Evolutionary conservation across 1,140 invertebrate genomes (phyloP), one percentile per base, ranked within the genome.

Genomic region (honey bee (Apis mellifera)): DNA sequence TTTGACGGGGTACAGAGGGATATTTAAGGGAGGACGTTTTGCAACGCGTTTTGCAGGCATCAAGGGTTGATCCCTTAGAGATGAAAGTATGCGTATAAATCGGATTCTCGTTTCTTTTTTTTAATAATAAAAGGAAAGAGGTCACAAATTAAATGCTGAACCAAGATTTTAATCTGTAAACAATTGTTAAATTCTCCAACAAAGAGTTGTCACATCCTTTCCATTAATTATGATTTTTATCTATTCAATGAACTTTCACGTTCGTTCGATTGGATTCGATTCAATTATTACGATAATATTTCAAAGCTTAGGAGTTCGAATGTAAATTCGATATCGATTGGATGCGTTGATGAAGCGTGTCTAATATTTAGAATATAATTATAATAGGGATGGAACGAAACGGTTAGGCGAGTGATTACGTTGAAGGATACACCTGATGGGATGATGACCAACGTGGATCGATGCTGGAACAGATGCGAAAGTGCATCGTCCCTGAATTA

Each of bases 401-500:
- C 52, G 54, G 19, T 75, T 59, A 42, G 32, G 72, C 3, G 12
- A 76, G 48, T 65, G 60, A 76, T 82, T 68, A 68, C 62, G 72
- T 57, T 73, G 79, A 64, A 76, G 79, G 64, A 64, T 60, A 76
- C 64, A 42, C 15, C 32, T 73, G 71, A 81, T 87, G 77, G 84
- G 68, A 82, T 83, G 68, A 82, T 83, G 85, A 87, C 85, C 84
- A 76, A 72, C 73, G 4, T 42, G 84, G 80, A 86, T 87, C 85
- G 84, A 87, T 78, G 77, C 48, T 77, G 68, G 84, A 71, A 86
- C 76, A 79, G 75, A 87, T 87, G 75, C 84, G 84, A 83, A 87
- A 86, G 75, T 86, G 84, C 85, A 86, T 87, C 81, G 75, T 73
- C 85, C 84, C 62, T 74, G 80, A 42, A 78, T n/a, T 59, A 80